A percentile compares a stretch with the other conserved stretches of the same genome.
Conservation (phyloP, 2,888 invertebrate genomes). For the Encarsia formosa region DNA sequence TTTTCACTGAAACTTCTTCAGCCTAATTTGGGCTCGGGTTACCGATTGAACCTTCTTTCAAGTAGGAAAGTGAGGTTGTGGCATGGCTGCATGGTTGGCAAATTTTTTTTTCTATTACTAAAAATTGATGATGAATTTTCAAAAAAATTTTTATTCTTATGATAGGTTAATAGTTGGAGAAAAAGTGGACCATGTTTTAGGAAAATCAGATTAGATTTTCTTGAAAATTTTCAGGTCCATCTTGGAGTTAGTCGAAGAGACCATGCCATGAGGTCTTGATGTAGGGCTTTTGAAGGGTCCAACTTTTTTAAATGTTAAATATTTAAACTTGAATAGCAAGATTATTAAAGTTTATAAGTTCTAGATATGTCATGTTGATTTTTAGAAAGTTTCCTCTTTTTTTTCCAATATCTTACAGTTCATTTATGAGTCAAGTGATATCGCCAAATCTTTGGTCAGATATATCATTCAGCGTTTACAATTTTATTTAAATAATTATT, state of each 20-base stretch:
- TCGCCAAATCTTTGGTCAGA: no score
- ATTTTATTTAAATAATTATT: no score
- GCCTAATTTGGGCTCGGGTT: neutral
- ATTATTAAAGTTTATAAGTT: no score
- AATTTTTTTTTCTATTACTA: neutral
- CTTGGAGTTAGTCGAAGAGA: conserved; percentile 10
- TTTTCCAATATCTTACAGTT: no score
- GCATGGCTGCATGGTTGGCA: conserved; percentile 14
- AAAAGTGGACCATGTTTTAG: neutral
- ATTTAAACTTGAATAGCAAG: no score
- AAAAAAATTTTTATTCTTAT: neutral
- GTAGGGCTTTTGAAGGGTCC: neutral
- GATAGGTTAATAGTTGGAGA: neutral
- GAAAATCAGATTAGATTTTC: neutral
- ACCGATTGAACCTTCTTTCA: conserved; percentile 18
- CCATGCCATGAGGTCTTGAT: neutral
- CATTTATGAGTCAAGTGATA: no score
- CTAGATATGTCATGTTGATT: no score
- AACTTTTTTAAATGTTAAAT: no score
- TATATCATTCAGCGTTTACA: no score
- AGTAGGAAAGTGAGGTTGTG: conserved; percentile 13
- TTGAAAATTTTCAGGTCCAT: conserved; percentile 13
- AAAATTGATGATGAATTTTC: neutral
- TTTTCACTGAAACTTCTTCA: neutral
- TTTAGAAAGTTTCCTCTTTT: no score